Percentiles rank a stretch among this genome's conserved stretches.
phyloP scores from a whole-genome alignment of 1,140 invertebrate genomes.

The Metaphire vulgaris region DNA sequence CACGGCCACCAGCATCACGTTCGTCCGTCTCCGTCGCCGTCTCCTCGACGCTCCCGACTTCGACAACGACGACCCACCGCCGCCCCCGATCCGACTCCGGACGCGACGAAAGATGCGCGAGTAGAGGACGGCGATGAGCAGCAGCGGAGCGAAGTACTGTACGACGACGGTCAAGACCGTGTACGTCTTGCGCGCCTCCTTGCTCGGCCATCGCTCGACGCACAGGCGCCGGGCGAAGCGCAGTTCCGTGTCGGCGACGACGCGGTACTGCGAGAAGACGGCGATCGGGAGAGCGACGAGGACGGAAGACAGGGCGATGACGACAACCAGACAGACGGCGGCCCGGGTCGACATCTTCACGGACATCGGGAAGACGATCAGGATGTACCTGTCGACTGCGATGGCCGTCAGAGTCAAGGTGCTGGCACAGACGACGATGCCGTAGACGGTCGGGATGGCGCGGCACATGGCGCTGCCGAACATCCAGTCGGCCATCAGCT shows the following conservation, averaged over 20 bases:
- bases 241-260: constrained; percentile 14
- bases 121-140: constrained; percentile 31
- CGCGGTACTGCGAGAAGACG: constrained; percentile 20
- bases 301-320: constrained; percentile 16
- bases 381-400: constrained; percentile 30
- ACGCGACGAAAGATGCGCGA: constrained; percentile 27
- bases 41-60: not conserved
- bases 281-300: constrained; percentile 23
- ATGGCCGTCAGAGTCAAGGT: constrained; percentile 28
- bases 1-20: constrained; percentile 38
- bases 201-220: constrained; percentile 31
- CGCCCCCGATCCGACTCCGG: not conserved
- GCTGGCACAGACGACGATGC: constrained; percentile 24
- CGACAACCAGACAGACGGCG: constrained; percentile 21
- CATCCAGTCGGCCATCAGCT: constrained; percentile 25
- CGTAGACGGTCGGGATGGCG: constrained; percentile 23
- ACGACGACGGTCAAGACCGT: constrained; percentile 27
- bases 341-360: constrained; percentile 24
- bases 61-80: not conserved
- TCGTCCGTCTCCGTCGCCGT: constrained; percentile 34
- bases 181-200: constrained; percentile 27
- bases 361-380: constrained; percentile 23
- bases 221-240: constrained; percentile 26
- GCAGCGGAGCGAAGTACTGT: constrained; percentile 30
- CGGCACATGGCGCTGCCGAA: constrained; percentile 25